phyloP scores from a whole-genome alignment of 2,888 invertebrate species.

The Sinopyrophorus schimmeli region DNA sequence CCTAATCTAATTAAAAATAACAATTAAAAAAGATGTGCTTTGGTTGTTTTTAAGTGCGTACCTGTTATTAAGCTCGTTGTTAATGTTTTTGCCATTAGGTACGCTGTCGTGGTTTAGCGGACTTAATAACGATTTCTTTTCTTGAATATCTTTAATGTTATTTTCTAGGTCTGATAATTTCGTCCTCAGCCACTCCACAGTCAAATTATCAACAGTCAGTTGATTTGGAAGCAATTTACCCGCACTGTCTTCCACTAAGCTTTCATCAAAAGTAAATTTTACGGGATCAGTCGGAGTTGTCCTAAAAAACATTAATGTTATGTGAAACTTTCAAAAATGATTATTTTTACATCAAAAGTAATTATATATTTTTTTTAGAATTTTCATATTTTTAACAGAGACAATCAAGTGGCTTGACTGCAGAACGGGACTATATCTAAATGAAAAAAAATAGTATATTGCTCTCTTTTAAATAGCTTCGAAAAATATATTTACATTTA shows the following conservation, averaged over 20 bases:
- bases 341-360: too few relatives aligned
- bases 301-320: too few relatives aligned
- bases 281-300: constrained; percentile 77
- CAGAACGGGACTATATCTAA: too few relatives aligned
- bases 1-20: constrained; percentile 16
- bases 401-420: too few relatives aligned
- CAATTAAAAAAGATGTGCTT: not conserved
- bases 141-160: constrained; percentile 78
- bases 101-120: constrained; percentile 42
- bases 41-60: too few relatives aligned
- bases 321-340: not conserved
- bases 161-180: constrained; percentile 77
- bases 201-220: constrained; percentile 89
- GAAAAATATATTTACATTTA: too few relatives aligned
- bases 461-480: too few relatives aligned
- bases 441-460: too few relatives aligned
- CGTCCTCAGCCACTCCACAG: constrained; percentile 84
- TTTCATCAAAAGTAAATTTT: constrained; percentile 84
- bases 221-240: constrained; percentile 86
- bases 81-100: constrained; percentile 49
- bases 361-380: too few relatives aligned
- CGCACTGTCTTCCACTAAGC: constrained; percentile 84
- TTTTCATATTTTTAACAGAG: too few relatives aligned
- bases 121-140: constrained; percentile 56
- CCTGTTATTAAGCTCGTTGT: constrained; percentile 48